Evolutionary conservation across 1,140 invertebrate genomes (phyloP), one percentile per base, ranked within the genome.

Genomic region (Leptinotarsa defecta): DNA sequence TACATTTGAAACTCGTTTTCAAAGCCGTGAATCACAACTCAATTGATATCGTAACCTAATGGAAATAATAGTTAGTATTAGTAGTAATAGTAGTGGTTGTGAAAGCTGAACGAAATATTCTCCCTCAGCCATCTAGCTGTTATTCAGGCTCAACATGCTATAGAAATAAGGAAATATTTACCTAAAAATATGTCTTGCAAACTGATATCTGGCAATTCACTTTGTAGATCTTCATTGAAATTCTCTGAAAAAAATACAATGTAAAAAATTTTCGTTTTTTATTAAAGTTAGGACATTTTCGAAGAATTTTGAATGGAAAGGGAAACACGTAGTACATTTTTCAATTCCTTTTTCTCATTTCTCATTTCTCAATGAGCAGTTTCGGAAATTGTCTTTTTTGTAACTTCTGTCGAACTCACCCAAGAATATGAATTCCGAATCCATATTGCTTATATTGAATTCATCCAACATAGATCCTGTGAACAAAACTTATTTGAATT

Each of bases 151-250:
- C 3, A 64, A 11, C 0, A 64, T 64, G 11, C 13, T 22, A 64
- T 22, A 24, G 3, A 13, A 15, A 4, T 15, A 24, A 19, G 1
- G 2, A 8, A 22, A 22, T 64, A 43, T 43, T 43, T 57, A 70
- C 68, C 68, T 70, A 52, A 48, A 43, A 70, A 70, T 19, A 70
- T 48, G n/a, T 70, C 68, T 70, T 70, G 68, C 19, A 70, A 49
- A 19, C 34, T 70, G n/a, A 70, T 70, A 48, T 70, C 68, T 48
- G 68, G 48, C n/a, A 70, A 52, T 70, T 27, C 68, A 17, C 17
- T 70, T n/a, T 70, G 34, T 1, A 70, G 68, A 4, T 70, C 68
- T 48, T 70, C 20, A n/a, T 70, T 43, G 11, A 70, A 15, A 24
- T 70, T 70, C 48, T 70, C 68, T 70, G 34, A 57, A 70, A 48